phyloP scores from a whole-genome alignment of 2,797 vertebrate species.

The Darevskia nairensis region DNA sequence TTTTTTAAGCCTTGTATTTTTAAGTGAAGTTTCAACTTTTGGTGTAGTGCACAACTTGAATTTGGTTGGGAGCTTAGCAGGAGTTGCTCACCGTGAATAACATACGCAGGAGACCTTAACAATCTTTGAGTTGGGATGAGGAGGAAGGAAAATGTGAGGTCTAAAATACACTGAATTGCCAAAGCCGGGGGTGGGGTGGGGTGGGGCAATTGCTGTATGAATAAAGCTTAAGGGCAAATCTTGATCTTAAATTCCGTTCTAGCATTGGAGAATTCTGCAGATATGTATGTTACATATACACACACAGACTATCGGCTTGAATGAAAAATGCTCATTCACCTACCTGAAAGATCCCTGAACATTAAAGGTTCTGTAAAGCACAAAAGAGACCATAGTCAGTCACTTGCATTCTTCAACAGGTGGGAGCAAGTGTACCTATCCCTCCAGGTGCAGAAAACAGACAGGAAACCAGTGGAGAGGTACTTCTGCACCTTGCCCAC shows the following conservation, averaged over 20 bases:
- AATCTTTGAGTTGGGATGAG: constrained; percentile 56
- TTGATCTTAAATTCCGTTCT: constrained; percentile 43
- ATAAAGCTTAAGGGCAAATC: constrained; percentile 56
- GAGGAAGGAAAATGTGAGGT: constrained; percentile 9
- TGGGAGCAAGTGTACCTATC: constrained; percentile 48
- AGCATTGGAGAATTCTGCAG: constrained; percentile 51
- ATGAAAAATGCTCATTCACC: constrained; percentile 23
- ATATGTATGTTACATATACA: constrained; percentile 66
- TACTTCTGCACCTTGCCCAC: constrained; percentile 11
- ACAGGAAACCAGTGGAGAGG: constrained; percentile 60
- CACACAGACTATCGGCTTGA: background rate
- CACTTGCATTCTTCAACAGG: constrained; percentile 56
- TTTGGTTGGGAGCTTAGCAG: constrained; percentile 89
- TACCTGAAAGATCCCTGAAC: background rate
- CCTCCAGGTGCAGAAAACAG: background rate
- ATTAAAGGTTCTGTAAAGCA: constrained; percentile 30
- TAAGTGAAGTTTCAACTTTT: constrained; percentile 78
- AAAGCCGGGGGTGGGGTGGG: background rate
- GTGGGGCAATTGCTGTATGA: constrained; percentile 3
- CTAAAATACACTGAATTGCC: constrained; percentile 43
- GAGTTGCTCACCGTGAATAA: constrained; percentile 67
- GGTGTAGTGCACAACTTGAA: constrained; percentile 91
- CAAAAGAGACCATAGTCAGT: background rate
- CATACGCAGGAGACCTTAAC: constrained; percentile 61
- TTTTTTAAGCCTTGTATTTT: constrained; percentile 72